Conservation (phyloP, 2,113 vertebrate species). For the Bungarus multicinctus region DNA sequence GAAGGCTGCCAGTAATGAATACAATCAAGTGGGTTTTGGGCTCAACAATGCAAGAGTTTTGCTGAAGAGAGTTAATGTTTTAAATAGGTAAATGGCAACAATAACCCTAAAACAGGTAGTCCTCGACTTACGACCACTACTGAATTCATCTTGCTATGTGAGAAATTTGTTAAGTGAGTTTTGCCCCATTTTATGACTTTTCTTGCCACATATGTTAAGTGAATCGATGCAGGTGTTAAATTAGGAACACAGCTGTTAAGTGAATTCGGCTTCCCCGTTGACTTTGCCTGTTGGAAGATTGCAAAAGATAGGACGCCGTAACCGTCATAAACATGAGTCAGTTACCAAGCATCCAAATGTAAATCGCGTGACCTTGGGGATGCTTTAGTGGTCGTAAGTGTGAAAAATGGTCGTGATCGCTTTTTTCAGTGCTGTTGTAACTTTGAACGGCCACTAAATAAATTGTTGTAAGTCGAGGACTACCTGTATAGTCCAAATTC, state of each 20-base stretch:
- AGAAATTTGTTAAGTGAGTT: background rate
- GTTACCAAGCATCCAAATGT: background rate
- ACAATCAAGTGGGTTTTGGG: background rate
- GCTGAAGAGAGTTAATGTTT: background rate
- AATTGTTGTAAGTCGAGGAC: background rate
- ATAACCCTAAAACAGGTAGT: background rate
- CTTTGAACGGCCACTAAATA: background rate
- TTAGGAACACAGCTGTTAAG: background rate
- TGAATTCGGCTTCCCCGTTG: background rate
- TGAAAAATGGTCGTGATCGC: background rate
- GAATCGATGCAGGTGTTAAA: background rate
- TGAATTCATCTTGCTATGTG: background rate
- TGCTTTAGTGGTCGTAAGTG: background rate
- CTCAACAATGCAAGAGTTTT: background rate
- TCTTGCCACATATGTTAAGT: background rate
- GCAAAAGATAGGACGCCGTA: background rate
- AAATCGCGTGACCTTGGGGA: background rate
- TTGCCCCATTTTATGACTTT: background rate
- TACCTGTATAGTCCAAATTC: background rate
- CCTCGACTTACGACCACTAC: background rate
- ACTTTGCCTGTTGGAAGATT: background rate
- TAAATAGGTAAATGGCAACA: background rate
- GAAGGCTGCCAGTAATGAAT: background rate
- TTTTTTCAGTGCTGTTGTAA: background rate
- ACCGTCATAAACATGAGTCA: background rate